Base-by-base conservation (phyloP, 2,888 invertebrate species). In the Drosophila atripex region DNA sequence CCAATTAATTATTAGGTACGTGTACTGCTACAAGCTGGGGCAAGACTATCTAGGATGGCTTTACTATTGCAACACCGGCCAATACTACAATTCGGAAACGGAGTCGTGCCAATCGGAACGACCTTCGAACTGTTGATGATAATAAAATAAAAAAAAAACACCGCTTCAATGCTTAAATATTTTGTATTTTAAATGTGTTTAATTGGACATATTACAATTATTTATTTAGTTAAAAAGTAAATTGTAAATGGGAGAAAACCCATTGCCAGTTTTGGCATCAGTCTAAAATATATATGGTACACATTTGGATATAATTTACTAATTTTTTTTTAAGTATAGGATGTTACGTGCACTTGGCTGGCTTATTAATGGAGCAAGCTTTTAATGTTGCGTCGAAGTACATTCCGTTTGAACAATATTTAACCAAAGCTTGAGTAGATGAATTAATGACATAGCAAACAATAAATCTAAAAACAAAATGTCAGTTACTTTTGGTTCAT, bases 11-110 rank as follows among this genome's bases (percentile, higher is more conserved):
- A 54, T 1, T 16, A 88, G 82, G 28, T 79, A 79, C 57, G 63
- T 82, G 0, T 64, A 66, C 14, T 82, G 82, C 21, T 79, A 66
- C 4, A 47, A 51, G 32, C n/a, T 88, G 14, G 66, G 80, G 1
- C 64, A 49, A 30, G 69, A 82, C 32, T 68, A 58, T 6, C 32
- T 86, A 5, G 88, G 86, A 1, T 75, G 65, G 75, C 21, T 73
- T 1, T 61, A 68, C n/a, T 54, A 77, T 43, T 82, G 82, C 23
- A 61, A 79, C 9, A 45, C 69, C 0, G 25, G 68, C 6, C 49
- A 74, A 47, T 82, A 70, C 45, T 82, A 56, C n/a, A 73, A 75
- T 46, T 71, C 86, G 4, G 43, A 49, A 8, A 73, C 57, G 1
- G 38, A 21, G 14, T 11, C 49, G 0, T 70, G 70, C n/a, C 73